Conservation (phyloP, 92 coral and sea anemone genomes). For the Galaxea fascicularis region DNA sequence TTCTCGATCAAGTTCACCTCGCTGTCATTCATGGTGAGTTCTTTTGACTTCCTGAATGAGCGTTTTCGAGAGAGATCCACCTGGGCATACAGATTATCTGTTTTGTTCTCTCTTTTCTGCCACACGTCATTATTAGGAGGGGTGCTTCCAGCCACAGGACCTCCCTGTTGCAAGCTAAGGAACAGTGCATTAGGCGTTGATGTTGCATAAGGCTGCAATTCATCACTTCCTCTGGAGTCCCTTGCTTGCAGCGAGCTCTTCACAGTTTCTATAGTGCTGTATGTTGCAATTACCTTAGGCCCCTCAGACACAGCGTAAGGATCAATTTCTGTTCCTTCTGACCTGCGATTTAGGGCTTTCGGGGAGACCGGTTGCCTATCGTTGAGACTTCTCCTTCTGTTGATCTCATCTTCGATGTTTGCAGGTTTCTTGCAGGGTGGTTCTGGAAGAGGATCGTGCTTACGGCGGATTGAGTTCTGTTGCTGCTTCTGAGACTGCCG, state of each 20-base stretch:
- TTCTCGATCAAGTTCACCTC: constrained; percentile 86
- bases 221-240: constrained; percentile 45
- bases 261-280: constrained; percentile 21
- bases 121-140: constrained; percentile 68
- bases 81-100: constrained; percentile 68
- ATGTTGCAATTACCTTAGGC: constrained; percentile 16
- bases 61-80: constrained; percentile 81
- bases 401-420: constrained; percentile 42
- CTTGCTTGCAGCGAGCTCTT: constrained; percentile 48
- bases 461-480: constrained; percentile 67
- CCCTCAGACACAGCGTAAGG: constrained; percentile 89
- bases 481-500: constrained; percentile 62
- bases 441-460: constrained; percentile 85
- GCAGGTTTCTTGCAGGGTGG: constrained; percentile 67
- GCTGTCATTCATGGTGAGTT: constrained; percentile 78
- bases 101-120: constrained; percentile 70
- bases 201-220: constrained; percentile 76
- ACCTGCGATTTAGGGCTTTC: constrained; percentile 40
- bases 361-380: constrained; percentile 72
- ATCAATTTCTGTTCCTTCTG: constrained; percentile 68
- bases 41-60: constrained; percentile 79
- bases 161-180: constrained; percentile 51
- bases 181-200: constrained; percentile 85
- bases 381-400: constrained; percentile 74
- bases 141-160: constrained; percentile 46